phyloP scores from a whole-genome alignment of 2,797 vertebrate species.

The Bufotes viridis region DNA sequence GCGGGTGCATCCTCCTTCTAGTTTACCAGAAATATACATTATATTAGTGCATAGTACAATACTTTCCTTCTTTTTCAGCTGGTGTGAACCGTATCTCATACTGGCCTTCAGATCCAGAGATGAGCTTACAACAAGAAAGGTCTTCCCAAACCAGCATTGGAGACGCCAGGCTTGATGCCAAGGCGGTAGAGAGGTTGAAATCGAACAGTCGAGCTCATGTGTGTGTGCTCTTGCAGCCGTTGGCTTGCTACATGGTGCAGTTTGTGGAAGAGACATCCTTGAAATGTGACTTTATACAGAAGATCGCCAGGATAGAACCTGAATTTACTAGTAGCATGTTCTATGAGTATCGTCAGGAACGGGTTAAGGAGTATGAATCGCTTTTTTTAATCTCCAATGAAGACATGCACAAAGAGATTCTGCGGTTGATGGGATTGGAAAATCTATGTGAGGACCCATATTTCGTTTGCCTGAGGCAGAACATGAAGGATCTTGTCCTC shows the following conservation, averaged over 20 bases:
- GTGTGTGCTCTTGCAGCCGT: constrained; percentile 85
- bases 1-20: background rate
- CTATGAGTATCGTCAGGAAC: constrained; percentile 75
- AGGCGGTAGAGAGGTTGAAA: constrained; percentile 88
- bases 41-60: background rate
- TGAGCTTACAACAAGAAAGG: constrained; percentile 80
- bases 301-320: constrained; percentile 73
- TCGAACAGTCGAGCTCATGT: constrained; percentile 90
- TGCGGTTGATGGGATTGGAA: constrained; percentile 86
- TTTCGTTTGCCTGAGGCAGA: constrained; percentile 87
- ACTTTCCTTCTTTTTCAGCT: constrained; percentile 73
- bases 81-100: constrained; percentile 93
- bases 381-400: constrained; percentile 82
- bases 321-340: constrained; percentile 77
- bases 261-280: constrained; percentile 87
- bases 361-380: constrained; percentile 79
- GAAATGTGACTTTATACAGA: constrained; percentile 87
- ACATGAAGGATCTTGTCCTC: constrained; percentile 88
- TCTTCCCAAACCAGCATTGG: constrained; percentile 67
- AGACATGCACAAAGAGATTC: constrained; percentile 79
- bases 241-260: constrained; percentile 81
- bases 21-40: background rate
- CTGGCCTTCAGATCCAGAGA: constrained; percentile 94
- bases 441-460: constrained; percentile 89
- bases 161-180: constrained; percentile 86